A percentile compares a stretch with the other conserved stretches of the same genome.
Conservation (phyloP, 2,888 invertebrate species). For the Spicauda simplicius region DNA sequence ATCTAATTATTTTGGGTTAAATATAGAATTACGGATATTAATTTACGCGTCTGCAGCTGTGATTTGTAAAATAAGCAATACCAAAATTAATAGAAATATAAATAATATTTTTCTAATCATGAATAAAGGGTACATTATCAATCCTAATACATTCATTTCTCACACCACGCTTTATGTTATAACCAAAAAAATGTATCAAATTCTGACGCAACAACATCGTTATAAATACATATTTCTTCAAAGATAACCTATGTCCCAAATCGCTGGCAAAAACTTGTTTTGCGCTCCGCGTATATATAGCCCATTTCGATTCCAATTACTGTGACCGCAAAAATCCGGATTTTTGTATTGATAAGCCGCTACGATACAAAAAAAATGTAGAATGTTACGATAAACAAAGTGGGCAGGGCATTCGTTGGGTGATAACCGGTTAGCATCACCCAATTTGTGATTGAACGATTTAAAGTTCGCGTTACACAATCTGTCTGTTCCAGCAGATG, state of each 20-base stretch:
- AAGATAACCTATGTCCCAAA: constrained; percentile 17
- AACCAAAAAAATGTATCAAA: no score
- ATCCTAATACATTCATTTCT: no score
- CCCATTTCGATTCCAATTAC: constrained; percentile 12
- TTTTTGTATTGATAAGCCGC: constrained; percentile 8
- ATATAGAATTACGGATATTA: no score
- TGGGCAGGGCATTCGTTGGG: constrained; percentile 20
- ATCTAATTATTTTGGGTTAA: no score
- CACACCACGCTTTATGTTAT: no score
- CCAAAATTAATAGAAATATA: no score
- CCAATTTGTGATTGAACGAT: constrained; percentile 15
- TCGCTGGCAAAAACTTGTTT: constrained; percentile 19
- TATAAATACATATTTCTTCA: constrained; percentile 4
- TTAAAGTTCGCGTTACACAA: constrained; percentile 24
- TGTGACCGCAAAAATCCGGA: constrained; percentile 24
- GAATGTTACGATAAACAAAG: constrained; percentile 21
- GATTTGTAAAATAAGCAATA: no score
- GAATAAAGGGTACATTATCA: no score
- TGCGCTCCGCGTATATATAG: not conserved
- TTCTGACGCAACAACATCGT: not conserved
- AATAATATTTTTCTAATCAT: no score
- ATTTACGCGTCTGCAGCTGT: no score
- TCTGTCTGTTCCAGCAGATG: constrained; percentile 8
- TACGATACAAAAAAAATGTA: constrained; percentile 9
- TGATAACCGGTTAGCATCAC: constrained; percentile 30